These are phyloP conservation scores for Formica exsecta DNA, from an alignment of 1,140 invertebrate genomes.

Conservation along the genomic window DNA sequence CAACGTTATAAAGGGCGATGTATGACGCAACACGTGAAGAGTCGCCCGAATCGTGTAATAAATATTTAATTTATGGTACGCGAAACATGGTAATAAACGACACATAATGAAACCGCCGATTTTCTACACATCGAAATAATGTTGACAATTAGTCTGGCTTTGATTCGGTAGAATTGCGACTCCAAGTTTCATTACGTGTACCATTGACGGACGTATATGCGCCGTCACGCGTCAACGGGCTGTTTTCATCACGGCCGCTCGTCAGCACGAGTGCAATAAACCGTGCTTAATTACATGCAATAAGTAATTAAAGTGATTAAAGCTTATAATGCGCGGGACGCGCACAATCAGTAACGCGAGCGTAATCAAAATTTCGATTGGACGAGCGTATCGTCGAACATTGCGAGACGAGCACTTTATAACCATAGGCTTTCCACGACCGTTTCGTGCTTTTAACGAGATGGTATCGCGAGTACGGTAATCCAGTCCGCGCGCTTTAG, in stretches of 20 bases:
- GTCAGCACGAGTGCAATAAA: slow-evolving; percentile 71
- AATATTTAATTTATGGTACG: slow-evolving; percentile 65
- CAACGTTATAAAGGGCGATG: neutral
- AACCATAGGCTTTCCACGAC: slow-evolving; percentile 54
- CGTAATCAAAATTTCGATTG: slow-evolving; percentile 67
- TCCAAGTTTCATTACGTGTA: slow-evolving; percentile 71
- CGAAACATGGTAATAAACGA: slow-evolving; percentile 25
- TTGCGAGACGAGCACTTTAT: slow-evolving; percentile 46
- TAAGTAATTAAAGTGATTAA: slow-evolving; percentile 78
- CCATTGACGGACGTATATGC: slow-evolving; percentile 30
- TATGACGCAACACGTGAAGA: neutral
- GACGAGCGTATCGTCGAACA: slow-evolving; percentile 45
- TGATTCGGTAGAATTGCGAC: slow-evolving; percentile 72
- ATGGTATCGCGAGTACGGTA: slow-evolving; percentile 21
- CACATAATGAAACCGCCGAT: slow-evolving; percentile 71
- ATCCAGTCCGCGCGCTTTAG: slow-evolving; percentile 20
- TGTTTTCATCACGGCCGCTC: slow-evolving; percentile 60
- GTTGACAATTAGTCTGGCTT: slow-evolving; percentile 74
- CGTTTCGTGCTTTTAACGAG: slow-evolving; percentile 44
- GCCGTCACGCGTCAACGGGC: slow-evolving; percentile 58
- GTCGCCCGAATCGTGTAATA: slow-evolving; percentile 45
- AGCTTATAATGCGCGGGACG: slow-evolving; percentile 71
- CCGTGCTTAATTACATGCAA: slow-evolving; percentile 74
- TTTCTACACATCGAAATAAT: slow-evolving; percentile 63
- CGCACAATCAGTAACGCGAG: slow-evolving; percentile 70